These are phyloP conservation scores for Zosterops japonicus DNA, from an alignment of 2,113 vertebrate species.

Conservation along the genomic window DNA sequence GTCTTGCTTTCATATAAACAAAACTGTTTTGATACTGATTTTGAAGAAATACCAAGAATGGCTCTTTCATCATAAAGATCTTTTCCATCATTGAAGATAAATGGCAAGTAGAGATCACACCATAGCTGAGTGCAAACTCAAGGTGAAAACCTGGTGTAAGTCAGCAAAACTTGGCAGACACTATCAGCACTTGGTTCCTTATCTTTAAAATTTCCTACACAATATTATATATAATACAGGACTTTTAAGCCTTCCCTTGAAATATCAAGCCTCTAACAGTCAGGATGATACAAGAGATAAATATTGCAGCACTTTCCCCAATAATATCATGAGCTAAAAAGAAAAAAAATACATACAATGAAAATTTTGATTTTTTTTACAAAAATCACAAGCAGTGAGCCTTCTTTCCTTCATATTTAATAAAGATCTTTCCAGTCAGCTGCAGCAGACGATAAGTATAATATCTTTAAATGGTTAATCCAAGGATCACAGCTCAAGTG, in stretches of 20 bases:
- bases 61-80: background rate
- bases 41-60: background rate
- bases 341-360: background rate
- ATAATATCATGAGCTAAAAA: background rate
- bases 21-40: background rate
- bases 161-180: background rate
- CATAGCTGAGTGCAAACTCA: background rate
- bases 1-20: background rate
- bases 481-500: conserved; percentile 69
- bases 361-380: conserved; percentile 54
- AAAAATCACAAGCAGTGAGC: conserved; percentile 31
- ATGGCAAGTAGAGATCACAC: background rate
- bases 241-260: background rate
- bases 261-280: background rate
- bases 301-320: background rate
- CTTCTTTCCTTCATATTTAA: conserved; percentile 61
- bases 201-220: background rate
- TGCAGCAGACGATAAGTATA: conserved; percentile 68
- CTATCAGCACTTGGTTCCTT: background rate
- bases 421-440: conserved; percentile 70
- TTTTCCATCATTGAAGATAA: background rate
- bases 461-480: conserved; percentile 76
- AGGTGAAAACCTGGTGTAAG: background rate
- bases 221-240: background rate
- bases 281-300: background rate